Evolutionary conservation across 2,888 invertebrate genomes (phyloP).

Genomic region (Calameuta pallipes): DNA sequence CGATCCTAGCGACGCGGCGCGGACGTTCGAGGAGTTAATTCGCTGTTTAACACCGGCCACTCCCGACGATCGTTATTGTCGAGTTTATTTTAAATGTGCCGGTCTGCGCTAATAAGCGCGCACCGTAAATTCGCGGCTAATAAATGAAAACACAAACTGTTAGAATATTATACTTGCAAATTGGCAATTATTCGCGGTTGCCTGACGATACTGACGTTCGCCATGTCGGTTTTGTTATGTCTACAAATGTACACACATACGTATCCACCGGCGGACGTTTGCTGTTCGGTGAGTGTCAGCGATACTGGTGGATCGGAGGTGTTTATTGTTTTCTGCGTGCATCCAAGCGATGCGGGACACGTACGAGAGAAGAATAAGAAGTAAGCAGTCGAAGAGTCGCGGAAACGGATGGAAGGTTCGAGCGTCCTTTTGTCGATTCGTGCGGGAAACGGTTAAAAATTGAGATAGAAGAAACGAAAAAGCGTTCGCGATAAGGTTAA

Average conservation of each 20-base stretch:
- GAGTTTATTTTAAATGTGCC: constrained; percentile 41
- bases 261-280: neutral
- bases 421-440: neutral
- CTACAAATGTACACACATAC: neutral
- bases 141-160: constrained; percentile 53
- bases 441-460: neutral
- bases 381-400: neutral
- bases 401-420: neutral
- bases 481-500: neutral
- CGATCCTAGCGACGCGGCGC: neutral
- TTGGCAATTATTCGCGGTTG: constrained; percentile 47
- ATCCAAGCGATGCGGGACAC: neutral
- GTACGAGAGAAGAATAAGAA: neutral
- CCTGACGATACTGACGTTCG: neutral
- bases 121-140: constrained; percentile 51
- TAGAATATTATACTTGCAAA: constrained; percentile 58
- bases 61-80: constrained; percentile 10
- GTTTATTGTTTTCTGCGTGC: neutral
- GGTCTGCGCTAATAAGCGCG: constrained; percentile 48
- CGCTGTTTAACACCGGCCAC: constrained; percentile 10
- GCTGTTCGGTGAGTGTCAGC: neutral
- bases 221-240: neutral
- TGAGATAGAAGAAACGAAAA: rapidly evolving
- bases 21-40: neutral
- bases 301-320: neutral